Evolutionary conservation across 2,888 invertebrate genomes (phyloP), one percentile per base, ranked within the genome.

Genomic region (Sinhomidia bicolor): DNA sequence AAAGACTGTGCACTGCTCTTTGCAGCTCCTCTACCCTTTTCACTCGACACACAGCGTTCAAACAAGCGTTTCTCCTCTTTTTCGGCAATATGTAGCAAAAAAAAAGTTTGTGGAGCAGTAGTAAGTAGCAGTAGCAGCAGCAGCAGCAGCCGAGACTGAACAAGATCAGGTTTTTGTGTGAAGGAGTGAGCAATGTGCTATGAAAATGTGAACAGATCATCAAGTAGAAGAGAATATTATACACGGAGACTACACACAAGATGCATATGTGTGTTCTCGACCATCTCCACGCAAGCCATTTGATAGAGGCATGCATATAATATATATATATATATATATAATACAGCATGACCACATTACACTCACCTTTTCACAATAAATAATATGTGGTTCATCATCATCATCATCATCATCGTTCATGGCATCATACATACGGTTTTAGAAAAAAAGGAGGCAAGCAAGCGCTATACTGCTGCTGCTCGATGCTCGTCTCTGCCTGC

Each of bases 401-500:
- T 84, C 17, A 12, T 79, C 4, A 68, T 65, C 32, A 84, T 74
- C 23, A 36, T 74, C 60, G 20, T 68, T 29, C 44, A 41, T 23
- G 41, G 4, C 2, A 1, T 9, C 14, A 47, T 12, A 65, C 65
- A 23, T 32, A 62, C 26, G 32, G 32, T 14, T 62, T 62, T 79
- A 62, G 54, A 62, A 84, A 68, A 44, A 78, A 51, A 68, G 62
- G 29, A 86, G 62, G 74, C 68, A 91, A 89, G 91, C 90, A 91
- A 91, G 90, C 88, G 91, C 90, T 90, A n/a, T n/a, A n/a, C n/a
- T n/a, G 62, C 79, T 68, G 60, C 36, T n/a, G n/a, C n/a, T n/a
- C n/a, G n/a, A n/a, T 62, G 36, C 32, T 62, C 0, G 17, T 32
- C 51, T 78, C 47, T 57, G 65, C 60, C 60, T 26, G 60, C n/a